A percentile compares a stretch with the other conserved stretches of the same genome.
Evolutionary conservation across 1,140 invertebrate genomes (phyloP).

Genomic region (Portunus trituberculatus): DNA sequence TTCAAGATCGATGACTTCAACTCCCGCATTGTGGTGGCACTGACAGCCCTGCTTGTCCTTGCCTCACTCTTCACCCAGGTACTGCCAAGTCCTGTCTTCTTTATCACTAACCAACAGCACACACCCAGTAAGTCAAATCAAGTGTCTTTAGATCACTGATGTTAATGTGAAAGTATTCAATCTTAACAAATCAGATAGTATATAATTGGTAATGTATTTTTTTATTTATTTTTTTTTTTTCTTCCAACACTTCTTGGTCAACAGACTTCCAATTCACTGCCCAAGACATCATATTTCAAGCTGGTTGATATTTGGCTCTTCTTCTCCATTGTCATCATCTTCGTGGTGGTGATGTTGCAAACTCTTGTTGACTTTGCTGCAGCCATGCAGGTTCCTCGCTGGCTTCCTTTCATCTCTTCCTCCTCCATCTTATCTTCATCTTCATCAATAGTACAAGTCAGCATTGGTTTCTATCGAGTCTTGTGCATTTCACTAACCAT

Average conservation of each 20-base stretch:
- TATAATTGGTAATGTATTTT: too few species aligned
- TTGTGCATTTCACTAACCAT: too few species aligned
- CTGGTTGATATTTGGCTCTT: slow-evolving; percentile 59
- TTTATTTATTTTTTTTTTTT: too few species aligned
- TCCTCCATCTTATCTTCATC: background rate
- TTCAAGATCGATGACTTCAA: slow-evolving; percentile 66
- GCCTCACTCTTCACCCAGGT: slow-evolving; percentile 64
- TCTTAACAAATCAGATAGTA: too few species aligned
- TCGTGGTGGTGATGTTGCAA: slow-evolving; percentile 59
- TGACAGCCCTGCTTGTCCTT: slow-evolving; percentile 55
- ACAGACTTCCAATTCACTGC: slow-evolving; percentile 62
- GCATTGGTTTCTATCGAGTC: background rate
- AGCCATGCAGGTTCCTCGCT: background rate
- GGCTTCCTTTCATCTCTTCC: background rate
- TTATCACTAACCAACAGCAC: too few species aligned
- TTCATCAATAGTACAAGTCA: background rate
- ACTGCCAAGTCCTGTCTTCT: background rate
- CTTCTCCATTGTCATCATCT: slow-evolving; percentile 64
- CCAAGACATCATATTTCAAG: slow-evolving; percentile 65
- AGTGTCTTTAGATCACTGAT: too few species aligned
- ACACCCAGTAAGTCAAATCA: too few species aligned
- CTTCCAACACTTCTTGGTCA: background rate
- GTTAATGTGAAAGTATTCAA: too few species aligned
- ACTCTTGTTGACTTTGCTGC: slow-evolving; percentile 47
- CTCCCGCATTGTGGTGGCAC: slow-evolving; percentile 59